These are phyloP conservation scores for Ammospiza nelsoni DNA, from an alignment of 2,113 vertebrate species.

Conservation along the genomic window DNA sequence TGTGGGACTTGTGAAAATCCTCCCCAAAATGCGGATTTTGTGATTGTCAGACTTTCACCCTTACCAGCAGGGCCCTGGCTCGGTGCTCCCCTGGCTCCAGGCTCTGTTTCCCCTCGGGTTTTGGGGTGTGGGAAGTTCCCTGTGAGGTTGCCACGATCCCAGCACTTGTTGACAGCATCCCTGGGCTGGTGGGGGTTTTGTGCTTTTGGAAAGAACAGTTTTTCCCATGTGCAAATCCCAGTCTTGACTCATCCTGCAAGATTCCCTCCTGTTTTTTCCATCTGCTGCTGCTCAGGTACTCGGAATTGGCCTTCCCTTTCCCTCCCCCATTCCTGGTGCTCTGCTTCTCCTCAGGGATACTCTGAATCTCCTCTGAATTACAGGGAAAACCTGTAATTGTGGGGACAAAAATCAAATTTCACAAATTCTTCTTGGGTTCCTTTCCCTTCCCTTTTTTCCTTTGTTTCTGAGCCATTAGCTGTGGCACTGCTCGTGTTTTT, in stretches of 20 bases:
- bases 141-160: accelerated
- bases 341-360: not conserved
- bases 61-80: not conserved
- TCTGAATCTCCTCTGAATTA: too few species aligned
- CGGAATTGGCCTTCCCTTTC: not conserved
- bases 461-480: not conserved
- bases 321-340: accelerated
- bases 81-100: not conserved
- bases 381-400: not conserved
- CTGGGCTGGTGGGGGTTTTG: not conserved
- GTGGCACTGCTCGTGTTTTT: not conserved
- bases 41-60: too few species aligned
- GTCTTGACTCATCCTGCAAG: not conserved
- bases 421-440: not conserved
- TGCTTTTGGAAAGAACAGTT: not conserved
- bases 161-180: not conserved
- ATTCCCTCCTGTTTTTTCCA: slow-evolving; percentile 29
- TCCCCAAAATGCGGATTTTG: not conserved
- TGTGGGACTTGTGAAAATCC: not conserved
- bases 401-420: not conserved
- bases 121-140: accelerated
- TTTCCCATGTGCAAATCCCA: not conserved
- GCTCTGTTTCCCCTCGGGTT: accelerated
- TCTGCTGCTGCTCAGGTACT: not conserved
- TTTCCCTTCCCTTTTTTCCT: not conserved